These are phyloP conservation scores for Zonitis immaculata DNA, from an alignment of 2,888 invertebrate species.

Conservation along the genomic window DNA sequence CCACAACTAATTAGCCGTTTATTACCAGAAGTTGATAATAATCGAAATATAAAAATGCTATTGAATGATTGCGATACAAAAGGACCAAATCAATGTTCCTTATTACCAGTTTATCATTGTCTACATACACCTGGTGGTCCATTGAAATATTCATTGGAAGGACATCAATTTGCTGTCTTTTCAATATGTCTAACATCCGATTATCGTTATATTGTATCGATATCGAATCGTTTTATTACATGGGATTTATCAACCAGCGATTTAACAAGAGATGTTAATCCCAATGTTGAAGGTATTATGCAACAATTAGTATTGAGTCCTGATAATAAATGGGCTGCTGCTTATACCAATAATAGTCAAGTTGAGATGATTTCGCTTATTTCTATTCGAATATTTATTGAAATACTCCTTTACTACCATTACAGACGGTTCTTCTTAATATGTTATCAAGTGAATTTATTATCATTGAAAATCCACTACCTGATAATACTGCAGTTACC, in stretches of 20 bases:
- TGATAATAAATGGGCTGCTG: slow-evolving; percentile 94
- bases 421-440: slow-evolving; percentile 83
- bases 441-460: slow-evolving; percentile 92
- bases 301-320: slow-evolving; percentile 87
- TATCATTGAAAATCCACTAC: slow-evolving; percentile 78
- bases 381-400: too few relatives aligned
- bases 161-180: slow-evolving; percentile 97
- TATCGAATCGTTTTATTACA: slow-evolving; percentile 94
- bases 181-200: slow-evolving; percentile 87
- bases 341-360: slow-evolving; percentile 94
- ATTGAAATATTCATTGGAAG: slow-evolving; percentile 95
- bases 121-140: slow-evolving; percentile 99
- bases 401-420: too few relatives aligned
- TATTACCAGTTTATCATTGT: slow-evolving; percentile 92
- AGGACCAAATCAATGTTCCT: slow-evolving; percentile 83
- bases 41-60: slow-evolving; percentile 78
- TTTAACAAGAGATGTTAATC: slow-evolving; percentile 86
- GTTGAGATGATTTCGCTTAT: slow-evolving; percentile 22
- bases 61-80: slow-evolving; percentile 86
- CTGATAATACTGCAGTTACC: slow-evolving; percentile 59
- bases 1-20: slow-evolving; percentile 90
- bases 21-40: slow-evolving; percentile 82
- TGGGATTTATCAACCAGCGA: slow-evolving; percentile 97
- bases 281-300: slow-evolving; percentile 94
- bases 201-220: slow-evolving; percentile 88